Evolutionary conservation across 2,113 vertebrate species (phyloP), one percentile per base, ranked within the genome.

Genomic region (Chlorodrepanis virens): DNA sequence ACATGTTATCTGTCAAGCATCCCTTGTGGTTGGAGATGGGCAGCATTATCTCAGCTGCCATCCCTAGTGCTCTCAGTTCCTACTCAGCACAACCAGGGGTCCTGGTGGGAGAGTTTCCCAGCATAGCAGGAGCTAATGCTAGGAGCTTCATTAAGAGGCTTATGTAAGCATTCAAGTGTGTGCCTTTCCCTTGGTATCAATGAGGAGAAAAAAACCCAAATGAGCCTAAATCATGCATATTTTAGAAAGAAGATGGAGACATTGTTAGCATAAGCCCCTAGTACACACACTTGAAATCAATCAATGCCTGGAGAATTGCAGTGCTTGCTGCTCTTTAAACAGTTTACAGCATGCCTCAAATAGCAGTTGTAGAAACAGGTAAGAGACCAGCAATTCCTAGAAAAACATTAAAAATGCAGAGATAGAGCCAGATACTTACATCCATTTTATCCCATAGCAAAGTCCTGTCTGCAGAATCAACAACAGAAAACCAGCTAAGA

Each of bases 381-480:
- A 40, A 39, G 20, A 68, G 71, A 83, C 12, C 64, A 78, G 85
- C 47, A 89, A 29, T 37, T 54, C 31, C n/a, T 53, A 79, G 37
- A 91, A 64, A 90, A 57, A 39, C 23, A 74, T 68, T 17, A 61
- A 79, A 88, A 94, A 93, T 33, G 44, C 47, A 59, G 40, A 60
- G 68, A 85, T 44, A 45, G 40, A 81, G 60, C 24, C 47, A 69
- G 70, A 96, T 97, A 99, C 99, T 99, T 98, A 99, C 99, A 99
- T 98, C 99, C 99, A 99, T 98, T 99, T 99, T 98, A 99, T 99
- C 96, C 99, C 99, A 9, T 98, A 98, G 98, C 99, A 99, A 94
- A 99, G 94, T 93, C 99, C 98, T 35, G 97, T 98, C 94, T 99
- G 98, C 95, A 99, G 97, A 91, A 99, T 96, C 93, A 99, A 97